These are phyloP conservation scores for Chaenogobius annularis DNA, from an alignment of 2,113 vertebrate species.

Conservation along the genomic window DNA sequence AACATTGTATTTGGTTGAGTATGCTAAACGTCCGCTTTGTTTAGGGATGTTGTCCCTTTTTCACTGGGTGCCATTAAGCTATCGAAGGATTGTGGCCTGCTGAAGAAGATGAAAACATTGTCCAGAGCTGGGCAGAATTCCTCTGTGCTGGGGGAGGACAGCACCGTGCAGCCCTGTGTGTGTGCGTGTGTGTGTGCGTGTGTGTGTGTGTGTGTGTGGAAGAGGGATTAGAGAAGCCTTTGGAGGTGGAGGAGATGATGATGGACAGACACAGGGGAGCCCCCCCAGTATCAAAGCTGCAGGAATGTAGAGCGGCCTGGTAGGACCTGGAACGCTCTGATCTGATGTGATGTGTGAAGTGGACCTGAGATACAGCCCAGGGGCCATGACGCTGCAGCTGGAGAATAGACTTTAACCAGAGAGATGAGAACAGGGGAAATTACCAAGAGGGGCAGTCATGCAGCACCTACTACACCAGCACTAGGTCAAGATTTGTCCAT, in stretches of 20 bases:
- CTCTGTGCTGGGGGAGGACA: constrained; percentile 72
- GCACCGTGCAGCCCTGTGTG: background rate
- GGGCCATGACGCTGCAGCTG: constrained; percentile 47
- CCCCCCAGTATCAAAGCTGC: constrained; percentile 73
- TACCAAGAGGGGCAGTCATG: constrained; percentile 15
- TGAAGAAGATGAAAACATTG: constrained; percentile 77
- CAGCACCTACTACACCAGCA: constrained; percentile 23
- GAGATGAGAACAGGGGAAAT: constrained; percentile 2
- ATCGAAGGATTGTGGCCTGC: constrained; percentile 77
- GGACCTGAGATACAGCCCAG: constrained; percentile 56
- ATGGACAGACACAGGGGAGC: constrained; percentile 73
- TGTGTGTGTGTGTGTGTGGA: constrained; percentile 12
- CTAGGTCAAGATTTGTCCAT: constrained; percentile 11
- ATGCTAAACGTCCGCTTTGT: constrained; percentile 25
- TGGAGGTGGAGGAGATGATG: constrained; percentile 68
- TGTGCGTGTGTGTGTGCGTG: constrained; percentile 5
- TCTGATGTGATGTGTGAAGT: constrained; percentile 72
- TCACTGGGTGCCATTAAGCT: constrained; percentile 73
- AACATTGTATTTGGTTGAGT: background rate
- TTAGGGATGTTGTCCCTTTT: constrained; percentile 45
- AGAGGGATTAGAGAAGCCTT: constrained; percentile 56
- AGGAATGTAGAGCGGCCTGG: constrained; percentile 72
- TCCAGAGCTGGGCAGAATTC: constrained; percentile 79
- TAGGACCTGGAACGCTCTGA: constrained; percentile 68
- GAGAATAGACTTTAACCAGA: constrained; percentile 34